These are phyloP conservation scores for Sprattus sprattus DNA, from an alignment of 2,113 vertebrate species.

Conservation along the genomic window DNA sequence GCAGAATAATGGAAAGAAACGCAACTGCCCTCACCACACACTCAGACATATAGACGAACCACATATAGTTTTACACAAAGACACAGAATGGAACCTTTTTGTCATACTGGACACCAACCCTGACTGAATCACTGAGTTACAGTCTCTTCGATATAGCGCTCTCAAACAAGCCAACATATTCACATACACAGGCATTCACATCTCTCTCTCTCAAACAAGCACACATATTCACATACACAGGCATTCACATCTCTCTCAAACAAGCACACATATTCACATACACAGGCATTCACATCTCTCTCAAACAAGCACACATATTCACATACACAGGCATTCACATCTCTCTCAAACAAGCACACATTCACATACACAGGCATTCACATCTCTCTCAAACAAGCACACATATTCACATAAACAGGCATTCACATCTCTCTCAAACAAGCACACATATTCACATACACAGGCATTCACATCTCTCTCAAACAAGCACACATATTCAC, in stretches of 20 bases:
- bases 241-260: not conserved
- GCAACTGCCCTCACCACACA: no score
- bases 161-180: not conserved
- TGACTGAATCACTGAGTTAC: no score
- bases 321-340: not conserved
- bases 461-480: not conserved
- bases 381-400: not conserved
- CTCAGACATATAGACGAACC: no score
- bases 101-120: no score
- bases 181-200: not conserved
- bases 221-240: not conserved
- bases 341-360: not conserved
- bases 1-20: no score
- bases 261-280: not conserved
- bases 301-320: not conserved
- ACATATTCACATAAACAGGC: not conserved
- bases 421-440: not conserved
- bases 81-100: not conserved
- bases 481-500: not conserved
- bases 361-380: not conserved
- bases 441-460: not conserved
- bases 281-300: not conserved
- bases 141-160: no score
- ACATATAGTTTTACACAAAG: not conserved
- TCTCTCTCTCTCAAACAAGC: not conserved